Percentiles rank a stretch among this genome's conserved stretches.
phyloP scores from a whole-genome alignment of 2,888 invertebrate genomes.

The Drosophila paranaensis region DNA sequence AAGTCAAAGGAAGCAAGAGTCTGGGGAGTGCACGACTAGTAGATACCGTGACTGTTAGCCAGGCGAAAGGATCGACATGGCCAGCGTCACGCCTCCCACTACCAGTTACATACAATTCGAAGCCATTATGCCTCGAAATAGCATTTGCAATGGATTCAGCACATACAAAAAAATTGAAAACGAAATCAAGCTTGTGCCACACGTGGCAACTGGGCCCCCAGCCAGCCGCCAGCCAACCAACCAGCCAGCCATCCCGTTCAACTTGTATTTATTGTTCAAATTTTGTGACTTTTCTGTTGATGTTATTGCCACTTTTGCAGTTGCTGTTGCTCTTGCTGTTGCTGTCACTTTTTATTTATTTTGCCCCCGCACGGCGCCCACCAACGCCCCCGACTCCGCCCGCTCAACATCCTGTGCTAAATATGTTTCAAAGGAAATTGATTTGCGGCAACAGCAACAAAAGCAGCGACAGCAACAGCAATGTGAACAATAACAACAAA shows the following conservation, averaged over 20 bases:
- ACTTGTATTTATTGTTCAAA: slow-evolving; percentile 53
- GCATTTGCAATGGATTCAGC: slow-evolving; percentile 1
- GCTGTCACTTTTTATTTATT: slow-evolving; percentile 21
- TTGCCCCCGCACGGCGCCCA: slow-evolving; percentile 4
- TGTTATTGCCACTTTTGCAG: slow-evolving; percentile 17
- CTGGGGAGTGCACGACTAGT: too few species aligned
- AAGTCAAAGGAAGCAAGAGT: too few species aligned
- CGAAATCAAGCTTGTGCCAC: slow-evolving; percentile 21
- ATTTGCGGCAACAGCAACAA: slow-evolving; percentile 58
- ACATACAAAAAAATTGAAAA: neutral
- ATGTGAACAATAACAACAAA: slow-evolving; percentile 22
- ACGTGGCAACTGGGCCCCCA: slow-evolving; percentile 27
- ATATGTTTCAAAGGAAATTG: slow-evolving; percentile 77
- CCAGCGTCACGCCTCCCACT: neutral
- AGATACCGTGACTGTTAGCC: too few species aligned
- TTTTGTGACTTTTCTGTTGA: slow-evolving; percentile 42
- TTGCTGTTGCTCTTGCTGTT: slow-evolving; percentile 12
- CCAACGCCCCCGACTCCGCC: slow-evolving; percentile 8
- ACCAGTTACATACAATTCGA: neutral
- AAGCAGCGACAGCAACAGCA: slow-evolving; percentile 15
- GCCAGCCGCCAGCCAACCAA: neutral
- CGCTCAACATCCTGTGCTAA: slow-evolving; percentile 61
- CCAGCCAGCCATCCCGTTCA: slow-evolving; percentile 6
- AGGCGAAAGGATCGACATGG: neutral
- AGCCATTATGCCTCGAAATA: neutral